A percentile compares a stretch with the other conserved stretches of the same genome.
phyloP scores from a whole-genome alignment of 2,888 invertebrate species.

The Pyrocoelia pectoralis region DNA sequence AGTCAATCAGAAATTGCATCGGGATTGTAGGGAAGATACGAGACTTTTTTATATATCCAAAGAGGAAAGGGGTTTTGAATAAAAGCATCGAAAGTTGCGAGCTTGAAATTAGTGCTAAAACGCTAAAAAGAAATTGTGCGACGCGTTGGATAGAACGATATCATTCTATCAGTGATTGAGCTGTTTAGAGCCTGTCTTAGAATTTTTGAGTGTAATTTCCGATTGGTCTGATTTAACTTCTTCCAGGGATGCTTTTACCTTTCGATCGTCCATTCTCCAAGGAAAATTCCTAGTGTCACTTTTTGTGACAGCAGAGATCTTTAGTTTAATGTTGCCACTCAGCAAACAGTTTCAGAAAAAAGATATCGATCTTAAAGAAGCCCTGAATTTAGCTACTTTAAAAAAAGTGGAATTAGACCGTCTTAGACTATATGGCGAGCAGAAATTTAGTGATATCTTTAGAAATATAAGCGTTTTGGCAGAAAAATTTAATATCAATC shows the following conservation, averaged over 20 bases:
- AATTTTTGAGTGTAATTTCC: neutral
- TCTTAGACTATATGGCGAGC: neutral
- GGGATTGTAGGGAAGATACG: slow-evolving; percentile 32
- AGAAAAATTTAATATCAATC: neutral
- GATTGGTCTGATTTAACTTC: neutral
- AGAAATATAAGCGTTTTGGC: neutral
- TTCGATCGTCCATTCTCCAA: neutral
- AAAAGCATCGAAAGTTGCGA: neutral
- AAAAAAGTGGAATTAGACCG: neutral
- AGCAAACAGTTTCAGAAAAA: neutral
- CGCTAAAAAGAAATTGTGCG: neutral
- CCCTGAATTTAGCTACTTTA: neutral
- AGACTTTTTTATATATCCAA: slow-evolving; percentile 30
- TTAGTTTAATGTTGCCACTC: neutral
- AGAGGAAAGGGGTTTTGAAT: slow-evolving; percentile 11
- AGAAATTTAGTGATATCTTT: neutral
- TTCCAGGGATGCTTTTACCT: neutral
- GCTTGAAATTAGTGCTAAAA: neutral
- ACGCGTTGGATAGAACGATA: slow-evolving; percentile 2
- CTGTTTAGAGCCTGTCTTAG: neutral
- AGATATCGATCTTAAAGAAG: neutral
- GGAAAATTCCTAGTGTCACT: neutral
- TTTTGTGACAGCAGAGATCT: slow-evolving; percentile 33
- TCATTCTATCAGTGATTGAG: neutral
- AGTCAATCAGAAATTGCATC: slow-evolving; percentile 39